These are phyloP conservation scores for Oostethus manadensis DNA, from an alignment of 2,113 vertebrate genomes.

Conservation along the genomic window DNA sequence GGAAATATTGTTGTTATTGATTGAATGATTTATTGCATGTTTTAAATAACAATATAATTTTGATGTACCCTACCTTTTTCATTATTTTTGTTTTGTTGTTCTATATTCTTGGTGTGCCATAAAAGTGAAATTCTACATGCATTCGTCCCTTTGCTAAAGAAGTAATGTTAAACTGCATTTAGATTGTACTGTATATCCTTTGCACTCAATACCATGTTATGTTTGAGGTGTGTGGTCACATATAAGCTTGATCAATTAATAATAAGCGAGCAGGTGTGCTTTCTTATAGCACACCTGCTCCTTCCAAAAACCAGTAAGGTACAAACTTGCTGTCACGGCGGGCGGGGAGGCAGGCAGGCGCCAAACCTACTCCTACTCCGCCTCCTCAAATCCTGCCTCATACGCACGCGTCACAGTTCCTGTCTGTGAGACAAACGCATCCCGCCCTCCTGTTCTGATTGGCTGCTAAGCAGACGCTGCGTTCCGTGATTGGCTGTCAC, in stretches of 20 bases:
- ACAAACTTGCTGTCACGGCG: conserved; percentile 5
- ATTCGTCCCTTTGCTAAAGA: too few relatives aligned
- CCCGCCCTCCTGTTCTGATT: conserved; percentile 49
- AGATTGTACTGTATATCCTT: too few relatives aligned
- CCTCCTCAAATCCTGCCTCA: too few relatives aligned
- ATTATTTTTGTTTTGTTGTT: too few relatives aligned
- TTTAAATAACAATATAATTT: too few relatives aligned
- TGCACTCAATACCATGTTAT: background rate
- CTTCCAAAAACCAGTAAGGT: conserved; percentile 15
- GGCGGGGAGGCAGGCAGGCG: background rate
- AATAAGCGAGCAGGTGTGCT: too few relatives aligned
- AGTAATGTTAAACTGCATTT: background rate
- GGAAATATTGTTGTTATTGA: too few relatives aligned
- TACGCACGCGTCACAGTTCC: conserved; percentile 59
- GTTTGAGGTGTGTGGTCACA: background rate
- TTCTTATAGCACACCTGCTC: conserved; percentile 24
- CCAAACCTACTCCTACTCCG: conserved; percentile 56
- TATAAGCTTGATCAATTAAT: background rate
- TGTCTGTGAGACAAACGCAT: conserved; percentile 15
- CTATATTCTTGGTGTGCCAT: too few relatives aligned
- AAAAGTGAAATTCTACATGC: too few relatives aligned
- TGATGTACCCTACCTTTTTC: too few relatives aligned
- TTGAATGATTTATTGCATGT: too few relatives aligned
- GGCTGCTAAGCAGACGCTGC: conserved; percentile 32
- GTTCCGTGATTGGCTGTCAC: too few relatives aligned